phyloP scores from a whole-genome alignment of 2,797 vertebrate species.

The Ptychadena robeensis region DNA sequence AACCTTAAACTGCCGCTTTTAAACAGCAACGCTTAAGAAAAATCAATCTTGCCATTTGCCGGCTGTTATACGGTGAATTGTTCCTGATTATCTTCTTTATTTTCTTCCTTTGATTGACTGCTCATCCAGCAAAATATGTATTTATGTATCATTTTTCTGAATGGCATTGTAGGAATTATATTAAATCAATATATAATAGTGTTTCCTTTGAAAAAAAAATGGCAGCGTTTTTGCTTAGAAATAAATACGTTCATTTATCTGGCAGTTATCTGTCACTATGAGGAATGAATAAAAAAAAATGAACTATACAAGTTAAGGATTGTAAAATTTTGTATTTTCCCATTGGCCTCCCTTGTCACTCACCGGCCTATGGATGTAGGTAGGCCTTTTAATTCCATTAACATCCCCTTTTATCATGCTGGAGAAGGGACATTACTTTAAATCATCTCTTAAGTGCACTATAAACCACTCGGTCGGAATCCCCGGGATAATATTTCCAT shows the following conservation, averaged over 20 bases:
- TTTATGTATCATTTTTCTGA: not conserved
- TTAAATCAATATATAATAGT: not conserved
- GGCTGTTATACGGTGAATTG: not conserved
- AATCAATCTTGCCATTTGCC: not conserved
- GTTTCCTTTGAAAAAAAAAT: not conserved
- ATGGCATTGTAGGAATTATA: not conserved
- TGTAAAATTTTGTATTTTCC: not conserved
- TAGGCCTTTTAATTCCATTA: conserved; percentile 8
- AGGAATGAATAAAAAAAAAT: not conserved
- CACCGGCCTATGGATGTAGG: not conserved
- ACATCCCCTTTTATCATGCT: not conserved
- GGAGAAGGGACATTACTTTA: not conserved
- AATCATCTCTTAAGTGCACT: conserved; percentile 40
- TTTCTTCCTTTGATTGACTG: not conserved
- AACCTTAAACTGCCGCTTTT: not conserved
- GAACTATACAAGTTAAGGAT: not conserved
- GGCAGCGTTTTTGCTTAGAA: not conserved
- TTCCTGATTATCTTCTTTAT: not conserved
- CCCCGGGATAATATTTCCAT: conserved; percentile 25
- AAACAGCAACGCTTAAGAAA: not conserved
- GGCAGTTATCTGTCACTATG: not conserved
- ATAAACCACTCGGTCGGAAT: not conserved
- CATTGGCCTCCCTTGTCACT: not conserved
- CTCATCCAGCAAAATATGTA: not conserved
- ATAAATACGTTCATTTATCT: not conserved